A percentile compares a stretch with the other conserved stretches of the same genome.
Evolutionary conservation across 1,140 invertebrate genomes (phyloP).

Genomic region (Brachionus rubens): DNA sequence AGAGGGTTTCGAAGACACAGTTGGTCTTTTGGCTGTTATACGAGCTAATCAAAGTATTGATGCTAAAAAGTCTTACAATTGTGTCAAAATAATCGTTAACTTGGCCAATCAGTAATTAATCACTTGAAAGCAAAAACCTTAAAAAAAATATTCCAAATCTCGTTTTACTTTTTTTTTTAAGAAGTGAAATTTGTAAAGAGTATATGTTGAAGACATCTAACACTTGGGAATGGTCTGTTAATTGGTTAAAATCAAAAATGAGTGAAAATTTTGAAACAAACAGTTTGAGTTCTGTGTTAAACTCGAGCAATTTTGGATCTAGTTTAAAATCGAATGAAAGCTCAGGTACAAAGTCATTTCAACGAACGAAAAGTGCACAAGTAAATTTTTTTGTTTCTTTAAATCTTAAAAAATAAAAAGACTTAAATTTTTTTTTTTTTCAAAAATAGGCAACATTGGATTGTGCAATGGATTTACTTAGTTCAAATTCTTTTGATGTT

Average conservation of each 20-base stretch:
- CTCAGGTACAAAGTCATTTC: constrained; percentile 62
- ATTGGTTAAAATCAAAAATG: constrained; percentile 62
- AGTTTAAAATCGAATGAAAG: constrained; percentile 61
- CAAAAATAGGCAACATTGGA: background rate
- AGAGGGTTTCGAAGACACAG: constrained; percentile 52
- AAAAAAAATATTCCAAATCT: background rate
- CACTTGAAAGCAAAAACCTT: constrained; percentile 47
- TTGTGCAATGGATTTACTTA: background rate
- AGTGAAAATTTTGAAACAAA: background rate
- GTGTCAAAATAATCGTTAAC: constrained; percentile 62
- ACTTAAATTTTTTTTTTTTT: background rate
- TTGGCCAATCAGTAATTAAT: constrained; percentile 58
- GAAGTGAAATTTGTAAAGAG: constrained; percentile 54
- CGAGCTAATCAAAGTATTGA: background rate
- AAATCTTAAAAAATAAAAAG: background rate
- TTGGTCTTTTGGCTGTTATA: constrained; percentile 8
- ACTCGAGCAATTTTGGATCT: constrained; percentile 50
- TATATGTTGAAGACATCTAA: constrained; percentile 60
- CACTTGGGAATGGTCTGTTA: constrained; percentile 64
- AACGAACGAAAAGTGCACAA: constrained; percentile 63
- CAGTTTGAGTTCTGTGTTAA: constrained; percentile 54
- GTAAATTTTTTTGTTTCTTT: constrained; percentile 49
- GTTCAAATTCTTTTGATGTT: background rate
- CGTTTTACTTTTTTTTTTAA: constrained; percentile 44
- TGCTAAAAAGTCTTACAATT: constrained; percentile 57